phyloP scores from a whole-genome alignment of 1,140 invertebrate genomes.

The Chironomus tepperi region DNA sequence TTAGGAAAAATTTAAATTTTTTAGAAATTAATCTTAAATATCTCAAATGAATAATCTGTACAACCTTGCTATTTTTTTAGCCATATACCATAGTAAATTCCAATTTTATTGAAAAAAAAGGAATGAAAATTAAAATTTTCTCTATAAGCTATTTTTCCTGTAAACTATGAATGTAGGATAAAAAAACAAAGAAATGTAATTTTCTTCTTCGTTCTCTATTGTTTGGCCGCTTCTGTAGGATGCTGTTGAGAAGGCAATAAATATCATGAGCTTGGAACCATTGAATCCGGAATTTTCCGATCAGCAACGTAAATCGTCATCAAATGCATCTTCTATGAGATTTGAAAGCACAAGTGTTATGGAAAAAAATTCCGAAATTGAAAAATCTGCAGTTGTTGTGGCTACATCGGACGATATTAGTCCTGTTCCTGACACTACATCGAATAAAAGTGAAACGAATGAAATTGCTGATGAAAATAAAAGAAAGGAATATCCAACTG shows the following conservation, averaged over 20 bases:
- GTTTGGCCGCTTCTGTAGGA: not conserved
- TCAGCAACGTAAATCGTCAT: not conserved
- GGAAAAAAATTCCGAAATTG: not conserved
- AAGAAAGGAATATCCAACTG: conserved; percentile 33
- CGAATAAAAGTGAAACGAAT: not conserved
- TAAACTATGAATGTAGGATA: conserved; percentile 32
- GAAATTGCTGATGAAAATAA: conserved; percentile 27
- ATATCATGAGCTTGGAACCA: conserved; percentile 18
- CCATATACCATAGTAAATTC: not conserved
- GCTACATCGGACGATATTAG: not conserved
- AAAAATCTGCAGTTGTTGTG: too few relatives aligned
- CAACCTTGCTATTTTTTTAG: not conserved
- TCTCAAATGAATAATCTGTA: too few relatives aligned
- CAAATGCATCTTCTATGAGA: not conserved
- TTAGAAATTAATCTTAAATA: too few relatives aligned
- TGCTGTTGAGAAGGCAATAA: conserved; percentile 18
- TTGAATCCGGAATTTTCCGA: not conserved
- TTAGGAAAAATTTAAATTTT: too few relatives aligned
- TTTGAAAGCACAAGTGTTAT: not conserved
- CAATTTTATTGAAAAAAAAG: not conserved
- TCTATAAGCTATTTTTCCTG: conserved; percentile 35
- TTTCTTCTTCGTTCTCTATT: too few relatives aligned
- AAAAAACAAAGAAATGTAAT: too few relatives aligned
- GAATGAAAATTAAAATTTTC: conserved; percentile 20
- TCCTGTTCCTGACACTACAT: not conserved